phyloP scores from a whole-genome alignment of 2,113 vertebrate genomes.

The Pyxicephalus adspersus region DNA sequence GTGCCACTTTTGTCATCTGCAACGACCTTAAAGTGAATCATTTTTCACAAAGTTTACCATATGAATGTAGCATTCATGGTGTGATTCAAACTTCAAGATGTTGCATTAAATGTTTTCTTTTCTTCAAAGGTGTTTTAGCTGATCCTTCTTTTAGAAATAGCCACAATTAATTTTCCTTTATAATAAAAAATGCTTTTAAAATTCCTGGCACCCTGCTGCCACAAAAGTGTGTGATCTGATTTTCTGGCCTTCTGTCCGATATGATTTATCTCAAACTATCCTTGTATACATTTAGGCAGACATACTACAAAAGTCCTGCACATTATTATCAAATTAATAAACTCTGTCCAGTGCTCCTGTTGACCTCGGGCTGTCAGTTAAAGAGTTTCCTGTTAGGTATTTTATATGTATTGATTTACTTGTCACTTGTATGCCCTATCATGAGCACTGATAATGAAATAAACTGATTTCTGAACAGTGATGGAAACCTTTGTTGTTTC shows the following conservation, averaged over 20 bases:
- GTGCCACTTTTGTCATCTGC: too few species aligned
- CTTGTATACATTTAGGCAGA: not conserved
- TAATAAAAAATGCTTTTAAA: too few species aligned
- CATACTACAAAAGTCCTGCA: not conserved
- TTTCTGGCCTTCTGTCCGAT: not conserved
- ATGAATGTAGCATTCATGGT: too few species aligned
- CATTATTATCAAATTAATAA: not conserved
- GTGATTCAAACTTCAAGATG: too few species aligned
- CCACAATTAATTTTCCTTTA: too few species aligned
- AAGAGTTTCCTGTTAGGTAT: conserved; percentile 11
- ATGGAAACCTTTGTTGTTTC: conserved; percentile 45
- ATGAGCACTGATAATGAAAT: not conserved
- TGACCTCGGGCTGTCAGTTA: not conserved
- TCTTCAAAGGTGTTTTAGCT: too few species aligned
- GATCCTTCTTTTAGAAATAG: too few species aligned
- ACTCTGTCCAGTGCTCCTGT: not conserved
- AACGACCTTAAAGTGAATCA: too few species aligned
- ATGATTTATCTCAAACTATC: not conserved
- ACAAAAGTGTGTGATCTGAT: too few species aligned
- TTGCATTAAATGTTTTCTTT: too few species aligned
- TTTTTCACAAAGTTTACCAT: too few species aligned
- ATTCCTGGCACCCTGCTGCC: too few species aligned
- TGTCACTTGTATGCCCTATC: not conserved
- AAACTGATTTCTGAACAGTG: not conserved
- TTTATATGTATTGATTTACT: not conserved